Conservation (phyloP, 1,140 invertebrate species). For the Leptoteleia sp. region DNA sequence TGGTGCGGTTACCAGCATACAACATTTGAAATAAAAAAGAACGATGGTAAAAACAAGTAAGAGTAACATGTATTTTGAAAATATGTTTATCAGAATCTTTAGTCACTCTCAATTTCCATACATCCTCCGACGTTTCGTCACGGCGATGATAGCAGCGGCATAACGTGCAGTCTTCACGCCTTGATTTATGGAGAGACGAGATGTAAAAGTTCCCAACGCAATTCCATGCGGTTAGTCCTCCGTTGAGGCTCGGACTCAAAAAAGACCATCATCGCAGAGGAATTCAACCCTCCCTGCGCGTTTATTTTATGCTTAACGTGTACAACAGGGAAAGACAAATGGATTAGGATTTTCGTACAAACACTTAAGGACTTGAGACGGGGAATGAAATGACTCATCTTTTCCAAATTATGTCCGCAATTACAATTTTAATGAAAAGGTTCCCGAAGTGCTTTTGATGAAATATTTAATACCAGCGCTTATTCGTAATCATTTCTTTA, state of each 20-base stretch:
- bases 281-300: slow-evolving; percentile 62
- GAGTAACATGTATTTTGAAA: slow-evolving; percentile 26
- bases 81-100: slow-evolving; percentile 58
- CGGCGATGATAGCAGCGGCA: slow-evolving; percentile 68
- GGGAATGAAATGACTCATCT: background rate
- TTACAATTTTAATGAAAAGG: background rate
- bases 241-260: slow-evolving; percentile 64
- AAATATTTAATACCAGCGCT: slow-evolving; percentile 9
- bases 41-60: slow-evolving; percentile 34
- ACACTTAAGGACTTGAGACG: slow-evolving; percentile 10
- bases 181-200: slow-evolving; percentile 69
- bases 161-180: slow-evolving; percentile 66
- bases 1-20: slow-evolving; percentile 10
- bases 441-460: background rate
- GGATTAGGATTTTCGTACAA: slow-evolving; percentile 10
- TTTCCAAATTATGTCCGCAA: slow-evolving; percentile 1
- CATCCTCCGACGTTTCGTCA: slow-evolving; percentile 71
- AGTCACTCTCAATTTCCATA: slow-evolving; percentile 58
- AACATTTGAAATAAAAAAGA: slow-evolving; percentile 12
- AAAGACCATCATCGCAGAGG: slow-evolving; percentile 61
- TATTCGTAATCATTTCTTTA: no score
- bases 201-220: slow-evolving; percentile 69
- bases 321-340: slow-evolving; percentile 38
- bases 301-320: slow-evolving; percentile 56
- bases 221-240: slow-evolving; percentile 75